Base-by-base conservation (phyloP, 1,140 invertebrate species). In the Apolygus lucorum region DNA sequence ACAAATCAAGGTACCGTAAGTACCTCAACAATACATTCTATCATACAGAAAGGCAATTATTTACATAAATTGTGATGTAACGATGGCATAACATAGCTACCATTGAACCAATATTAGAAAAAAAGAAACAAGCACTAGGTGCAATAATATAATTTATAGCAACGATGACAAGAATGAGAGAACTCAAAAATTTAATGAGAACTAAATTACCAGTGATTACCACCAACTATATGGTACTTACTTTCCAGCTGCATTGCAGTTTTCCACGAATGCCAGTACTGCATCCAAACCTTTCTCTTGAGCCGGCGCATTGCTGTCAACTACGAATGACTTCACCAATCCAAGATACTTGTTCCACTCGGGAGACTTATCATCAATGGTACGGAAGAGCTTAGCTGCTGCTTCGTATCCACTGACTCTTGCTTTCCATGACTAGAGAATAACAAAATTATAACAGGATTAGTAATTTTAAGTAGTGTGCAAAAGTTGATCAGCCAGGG, bases 271-370 rank as follows among this genome's bases (percentile, higher is more conserved):
- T 21, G 90, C 88, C 25, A 96, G 78, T 1, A 92, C 88, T 17
- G 94, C 93, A 78, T 97, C 94, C 71, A 99, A 78, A 27, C 92
- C 96, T 83, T 96, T 98, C 78, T 98, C 96, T 80, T 97, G 95
- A 1, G 95, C 95, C 27, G 91, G 86, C 42, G 89, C 95, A 90
- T 98, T 98, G 70, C 88, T 94, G 77, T 99, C 96, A 2, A 86
- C 82, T 0, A 98, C 93, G 85, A 98, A 94, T 79, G 98, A 98
- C 77, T 97, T 97, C 34, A 98, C 85, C n/a, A 97, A 80, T 2
- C 90, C 89, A 1, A 91, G 79, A 81, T 90, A 98, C 79, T 95
- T 96, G 69, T 86, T 89, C 86, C 95, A 98, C 77, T 98, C 95
- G 0, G 92, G 86, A 62, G 90, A 90, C 77, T 97, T 97, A 76